Conservation (phyloP, 2,888 invertebrate genomes). For the Drosophila fungiperda region DNA sequence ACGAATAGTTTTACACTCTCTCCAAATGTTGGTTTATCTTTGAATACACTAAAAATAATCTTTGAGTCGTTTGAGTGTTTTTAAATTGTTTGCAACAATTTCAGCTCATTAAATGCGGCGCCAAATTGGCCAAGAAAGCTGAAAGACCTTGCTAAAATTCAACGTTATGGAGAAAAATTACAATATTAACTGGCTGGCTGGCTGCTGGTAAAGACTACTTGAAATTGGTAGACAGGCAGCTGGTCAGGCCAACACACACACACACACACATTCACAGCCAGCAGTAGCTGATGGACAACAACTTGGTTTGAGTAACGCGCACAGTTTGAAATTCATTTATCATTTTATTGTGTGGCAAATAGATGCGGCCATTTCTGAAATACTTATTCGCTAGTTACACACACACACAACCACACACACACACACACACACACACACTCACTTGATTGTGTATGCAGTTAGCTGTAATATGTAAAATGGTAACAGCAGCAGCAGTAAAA, state of each 20-base stretch:
- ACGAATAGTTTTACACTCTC: slow-evolving; percentile 13
- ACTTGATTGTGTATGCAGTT: neutral
- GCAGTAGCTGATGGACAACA: slow-evolving; percentile 51
- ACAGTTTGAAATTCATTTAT: slow-evolving; percentile 79
- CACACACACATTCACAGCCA: neutral
- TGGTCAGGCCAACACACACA: slow-evolving; percentile 7
- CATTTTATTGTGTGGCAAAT: slow-evolving; percentile 73
- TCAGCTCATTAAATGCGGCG: neutral
- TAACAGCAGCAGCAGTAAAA: slow-evolving; percentile 17
- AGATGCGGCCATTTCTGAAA: slow-evolving; percentile 46
- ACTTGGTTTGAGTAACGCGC: slow-evolving; percentile 69
- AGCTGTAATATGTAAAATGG: slow-evolving; percentile 53
- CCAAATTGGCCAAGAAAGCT: neutral
- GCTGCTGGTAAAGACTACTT: slow-evolving; percentile 41
- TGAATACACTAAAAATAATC: neutral
- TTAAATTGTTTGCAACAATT: neutral
- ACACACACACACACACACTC: neutral
- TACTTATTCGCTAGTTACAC: slow-evolving; percentile 24
- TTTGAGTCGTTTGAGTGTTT: neutral
- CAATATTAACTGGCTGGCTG: slow-evolving; percentile 52
- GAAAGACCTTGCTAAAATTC: slow-evolving; percentile 11
- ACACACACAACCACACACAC: slow-evolving; percentile 21
- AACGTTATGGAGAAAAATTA: slow-evolving; percentile 53
- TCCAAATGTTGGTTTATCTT: neutral
- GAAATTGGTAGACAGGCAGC: slow-evolving; percentile 37